Evolutionary conservation across 2,888 invertebrate species (phyloP), one percentile per base, ranked within the genome.

Genomic region (Brenthis daphne): DNA sequence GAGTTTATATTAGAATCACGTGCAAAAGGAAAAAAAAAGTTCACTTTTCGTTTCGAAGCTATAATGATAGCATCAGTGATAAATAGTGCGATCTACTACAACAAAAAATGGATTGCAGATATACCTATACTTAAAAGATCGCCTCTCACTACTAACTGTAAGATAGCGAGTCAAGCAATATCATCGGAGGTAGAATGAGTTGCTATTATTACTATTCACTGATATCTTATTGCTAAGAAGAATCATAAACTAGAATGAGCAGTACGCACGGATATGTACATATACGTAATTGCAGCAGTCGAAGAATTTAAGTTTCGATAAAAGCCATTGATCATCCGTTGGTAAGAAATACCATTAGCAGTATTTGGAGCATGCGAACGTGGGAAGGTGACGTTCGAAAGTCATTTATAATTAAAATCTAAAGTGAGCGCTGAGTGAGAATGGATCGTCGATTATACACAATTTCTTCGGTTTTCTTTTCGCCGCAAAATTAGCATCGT

Each of bases 301-400:
- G 66, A 64, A 65, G 61, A 65, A 61, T 69, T 72, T 67, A 54
- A 65, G 55, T 63, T 74, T 70, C 71, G 72, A 76, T 77, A 75
- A 72, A 75, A 74, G 71, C 66, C 69, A 56, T 65, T 70, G 72
- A 76, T 75, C 69, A 63, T 70, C 71, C 64, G 74, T 68, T 69
- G 57, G 73, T 76, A 80, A 79, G 81, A 80, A 78, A 78, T 76
- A 74, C 76, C 76, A 79, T 83, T 80, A 85, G 73, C 78, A 78
- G 77, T 85, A 89, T 90, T 88, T 83, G 83, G 88, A 88, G 85
- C 86, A 87, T 82, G 83, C 84, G 86, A 84, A 85, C 90, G 87
- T 89, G 88, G 85, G 88, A 89, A 89, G 79, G 76, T 82, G 80
- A 80, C 80, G 81, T 82, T 82, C 78, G 80, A 80, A 76, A 78